Base-by-base conservation (phyloP, 2,888 invertebrate species). In the Diachrysia chrysitis region DNA sequence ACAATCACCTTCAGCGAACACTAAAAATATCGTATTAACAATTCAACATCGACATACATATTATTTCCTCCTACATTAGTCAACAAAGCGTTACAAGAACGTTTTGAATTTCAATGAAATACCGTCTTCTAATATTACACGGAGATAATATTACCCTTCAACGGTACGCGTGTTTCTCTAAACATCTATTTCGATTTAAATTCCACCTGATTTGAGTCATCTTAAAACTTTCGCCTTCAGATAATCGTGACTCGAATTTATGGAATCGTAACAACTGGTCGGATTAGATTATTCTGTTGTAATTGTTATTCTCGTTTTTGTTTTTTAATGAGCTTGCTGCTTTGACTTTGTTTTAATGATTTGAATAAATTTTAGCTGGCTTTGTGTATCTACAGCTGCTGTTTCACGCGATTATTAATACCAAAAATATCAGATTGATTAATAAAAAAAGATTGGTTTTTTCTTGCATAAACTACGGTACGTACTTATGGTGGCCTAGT, bases 31-130 rank as follows among this genome's bases (percentile, higher is more conserved):
- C n/a, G n/a, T n/a, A n/a, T n/a, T n/a, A n/a, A 32, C 10, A 32
- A 42, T 5, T 42, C 42, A n/a, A 37, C 37, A 42, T 42, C n/a
- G 0, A n/a, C 10, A 9, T 5, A 42, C n/a, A 42, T 3, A 37
- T 14, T 37, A 37, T 37, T 42, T 32, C 3, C n/a, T 14, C n/a
- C 1, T n/a, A 6, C 42, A 42, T 37, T 37, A 16, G 37, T 37
- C 14, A 37, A 37, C 37, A 37, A 37, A 37, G 37, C 37, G 10
- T 37, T 16, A 32, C 37, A 5, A 16, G 16, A 37, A 37, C 42
- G 42, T 42, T 42, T 42, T 42, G 42, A 42, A 42, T 42, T 42
- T 42, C 42, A 42, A 42, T 42, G 42, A 42, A 42, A 42, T 42
- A 42, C 42, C 42, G n/a, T 42, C 42, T 42, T 42, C 42, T 42